Base-by-base conservation (phyloP, 2,888 invertebrate genomes). In the Malacosoma neustria region DNA sequence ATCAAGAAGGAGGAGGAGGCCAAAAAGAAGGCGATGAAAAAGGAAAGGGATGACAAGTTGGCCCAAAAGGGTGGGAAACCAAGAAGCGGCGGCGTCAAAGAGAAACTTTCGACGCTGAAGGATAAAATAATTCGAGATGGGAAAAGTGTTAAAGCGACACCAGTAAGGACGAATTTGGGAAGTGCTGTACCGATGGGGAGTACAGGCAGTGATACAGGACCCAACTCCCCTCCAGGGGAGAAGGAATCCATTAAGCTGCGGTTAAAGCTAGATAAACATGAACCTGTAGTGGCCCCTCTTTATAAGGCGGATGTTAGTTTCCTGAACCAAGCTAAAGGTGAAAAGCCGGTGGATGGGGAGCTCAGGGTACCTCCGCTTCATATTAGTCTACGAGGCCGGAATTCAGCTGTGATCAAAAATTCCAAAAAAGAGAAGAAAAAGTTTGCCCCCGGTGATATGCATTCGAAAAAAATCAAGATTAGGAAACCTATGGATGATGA, bases 331-430 rank as follows among this genome's bases (percentile, higher is more conserved):
- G 87, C 82, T n/a, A 75, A 80, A 44, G 80, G 79, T 22, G 87
- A 87, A 33, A 73, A 81, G 42, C 66, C 80, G 4, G 72, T 75
- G 0, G 94, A 93, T 43, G 68, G 72, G 1, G 94, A 94, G 55
- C 90, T 93, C 4, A 87, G 95, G 38, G 96, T 96, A 33, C 96
- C 96, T 5, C 96, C 96, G 1, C 80, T 96, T 42, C 96, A 96
- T 68, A 96, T 96, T 55, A 95, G 95, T 39, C 77, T 96, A 31
- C 87, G 95, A 41, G 94, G 94, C 1, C 88, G 94, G 39, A 95
- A 94, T 67, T 93, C 94, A 0, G 94, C 94, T 30, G 94, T 96
- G 34, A 94, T 94, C 51, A 93, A 91, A 59, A 91, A 92, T 62
- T 92, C 92, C 35, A 92, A 92, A 53, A 92, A 92, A 51, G 88